Percentiles rank a stretch among this genome's conserved stretches.
Evolutionary conservation across 2,797 vertebrate genomes (phyloP).

Genomic region (Remorina albescens): DNA sequence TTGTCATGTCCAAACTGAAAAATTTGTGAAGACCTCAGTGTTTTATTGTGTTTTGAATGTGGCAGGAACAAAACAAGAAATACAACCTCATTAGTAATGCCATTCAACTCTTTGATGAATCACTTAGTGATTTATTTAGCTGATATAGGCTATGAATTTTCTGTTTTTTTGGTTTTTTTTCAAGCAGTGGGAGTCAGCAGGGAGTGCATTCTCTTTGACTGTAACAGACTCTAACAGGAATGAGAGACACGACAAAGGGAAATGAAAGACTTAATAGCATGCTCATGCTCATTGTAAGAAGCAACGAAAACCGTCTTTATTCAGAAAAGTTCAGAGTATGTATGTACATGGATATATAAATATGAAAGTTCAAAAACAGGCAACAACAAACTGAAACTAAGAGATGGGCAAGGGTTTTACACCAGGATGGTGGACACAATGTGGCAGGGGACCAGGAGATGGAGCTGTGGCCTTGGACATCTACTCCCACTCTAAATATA

Average conservation of each 20-base stretch:
- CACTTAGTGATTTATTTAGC: slow-evolving; percentile 12
- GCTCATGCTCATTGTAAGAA: slow-evolving; percentile 4
- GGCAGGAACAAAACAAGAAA: slow-evolving; percentile 20
- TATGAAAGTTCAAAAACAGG: slow-evolving; percentile 6
- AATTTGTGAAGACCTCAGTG: background rate
- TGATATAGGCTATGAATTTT: slow-evolving; percentile 18
- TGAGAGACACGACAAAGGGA: slow-evolving; percentile 11
- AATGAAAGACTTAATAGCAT: slow-evolving; percentile 24
- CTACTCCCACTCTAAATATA: slow-evolving; percentile 11
- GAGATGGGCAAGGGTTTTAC: slow-evolving; percentile 18
- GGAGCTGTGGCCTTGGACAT: slow-evolving; percentile 78
- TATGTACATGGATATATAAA: no score
- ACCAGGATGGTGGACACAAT: slow-evolving; percentile 22
- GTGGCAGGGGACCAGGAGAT: slow-evolving; percentile 74
- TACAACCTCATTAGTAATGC: slow-evolving; percentile 5
- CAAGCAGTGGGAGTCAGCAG: background rate
- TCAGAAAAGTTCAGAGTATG: no score
- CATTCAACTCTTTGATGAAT: slow-evolving; percentile 16
- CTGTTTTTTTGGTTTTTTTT: slow-evolving; percentile 28
- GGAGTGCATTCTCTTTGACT: slow-evolving; percentile 15
- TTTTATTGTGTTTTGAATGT: background rate
- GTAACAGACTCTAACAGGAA: slow-evolving; percentile 1
- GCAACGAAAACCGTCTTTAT: background rate
- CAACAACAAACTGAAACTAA: background rate
- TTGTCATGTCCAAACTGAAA: background rate